Evolutionary conservation across 2,113 vertebrate species (phyloP).

Genomic region (Tupaia tana): DNA sequence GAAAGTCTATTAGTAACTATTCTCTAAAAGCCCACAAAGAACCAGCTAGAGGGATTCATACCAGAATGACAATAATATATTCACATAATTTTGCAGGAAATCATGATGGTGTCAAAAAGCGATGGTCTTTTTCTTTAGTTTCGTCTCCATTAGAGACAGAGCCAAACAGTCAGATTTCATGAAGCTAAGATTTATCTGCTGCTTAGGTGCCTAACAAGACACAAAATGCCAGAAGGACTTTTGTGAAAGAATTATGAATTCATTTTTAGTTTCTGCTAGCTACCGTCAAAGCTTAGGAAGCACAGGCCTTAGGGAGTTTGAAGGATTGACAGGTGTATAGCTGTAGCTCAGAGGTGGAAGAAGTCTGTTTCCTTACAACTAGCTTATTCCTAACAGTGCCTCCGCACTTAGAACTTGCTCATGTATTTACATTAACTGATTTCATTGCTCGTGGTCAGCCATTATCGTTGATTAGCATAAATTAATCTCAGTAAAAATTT

Average conservation of each 20-base stretch:
- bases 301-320: conserved; percentile 21
- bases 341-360: neutral
- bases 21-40: neutral
- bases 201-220: neutral
- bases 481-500: conserved; percentile 60
- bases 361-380: conserved; percentile 32
- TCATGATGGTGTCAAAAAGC: conserved; percentile 45
- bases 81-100: conserved; percentile 59
- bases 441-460: conserved; percentile 53
- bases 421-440: conserved; percentile 47
- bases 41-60: neutral
- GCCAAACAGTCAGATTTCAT: conserved; percentile 45
- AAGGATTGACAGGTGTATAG: conserved; percentile 56
- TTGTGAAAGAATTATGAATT: conserved; percentile 61
- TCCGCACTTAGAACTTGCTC: conserved; percentile 10
- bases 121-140: conserved; percentile 31
- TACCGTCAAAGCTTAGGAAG: conserved; percentile 29
- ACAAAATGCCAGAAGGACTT: conserved; percentile 49
- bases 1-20: conserved; percentile 55
- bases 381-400: conserved; percentile 5
- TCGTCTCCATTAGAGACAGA: conserved; percentile 52
- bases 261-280: conserved; percentile 36
- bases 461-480: conserved; percentile 64
- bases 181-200: conserved; percentile 58
- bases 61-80: conserved; percentile 55